Percentiles rank a stretch among this genome's conserved stretches.
phyloP scores from a whole-genome alignment of 2,888 invertebrate genomes.

The Ganaspis brasiliensis region DNA sequence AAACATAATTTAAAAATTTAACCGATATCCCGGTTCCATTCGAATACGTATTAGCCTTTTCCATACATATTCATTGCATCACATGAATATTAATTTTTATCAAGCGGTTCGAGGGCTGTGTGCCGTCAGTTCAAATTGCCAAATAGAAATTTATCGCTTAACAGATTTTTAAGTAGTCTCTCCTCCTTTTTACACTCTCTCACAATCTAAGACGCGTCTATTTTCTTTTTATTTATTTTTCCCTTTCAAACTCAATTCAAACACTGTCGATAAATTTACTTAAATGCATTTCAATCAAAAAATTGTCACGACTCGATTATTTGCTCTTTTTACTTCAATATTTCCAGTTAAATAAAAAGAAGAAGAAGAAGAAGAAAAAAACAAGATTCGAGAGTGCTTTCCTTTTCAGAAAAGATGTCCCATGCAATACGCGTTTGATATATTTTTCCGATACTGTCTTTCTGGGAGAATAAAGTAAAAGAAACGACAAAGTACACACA shows the following conservation, averaged over 20 bases:
- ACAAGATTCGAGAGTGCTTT: conserved; percentile 33
- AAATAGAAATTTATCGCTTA: conserved; percentile 32
- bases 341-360: no score
- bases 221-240: no score
- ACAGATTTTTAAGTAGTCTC: not conserved
- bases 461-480: conserved; percentile 1
- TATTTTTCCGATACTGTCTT: conserved; percentile 24
- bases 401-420: conserved; percentile 23
- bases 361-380: no score
- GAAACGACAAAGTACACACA: not conserved
- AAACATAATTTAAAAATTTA: conserved; percentile 42
- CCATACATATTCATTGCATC: conserved; percentile 33
- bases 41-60: conserved; percentile 40
- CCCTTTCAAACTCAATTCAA: no score
- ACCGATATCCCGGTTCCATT: conserved; percentile 31
- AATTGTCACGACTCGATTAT: no score
- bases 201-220: no score
- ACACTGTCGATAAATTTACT: no score
- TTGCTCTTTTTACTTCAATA: no score
- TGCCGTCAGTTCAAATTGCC: not conserved
- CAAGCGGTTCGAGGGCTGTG: not conserved
- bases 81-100: conserved; percentile 42
- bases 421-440: conserved; percentile 36
- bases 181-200: no score
- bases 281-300: no score